phyloP scores from a whole-genome alignment of 1,140 invertebrate species.

The Aphis craccivora region DNA sequence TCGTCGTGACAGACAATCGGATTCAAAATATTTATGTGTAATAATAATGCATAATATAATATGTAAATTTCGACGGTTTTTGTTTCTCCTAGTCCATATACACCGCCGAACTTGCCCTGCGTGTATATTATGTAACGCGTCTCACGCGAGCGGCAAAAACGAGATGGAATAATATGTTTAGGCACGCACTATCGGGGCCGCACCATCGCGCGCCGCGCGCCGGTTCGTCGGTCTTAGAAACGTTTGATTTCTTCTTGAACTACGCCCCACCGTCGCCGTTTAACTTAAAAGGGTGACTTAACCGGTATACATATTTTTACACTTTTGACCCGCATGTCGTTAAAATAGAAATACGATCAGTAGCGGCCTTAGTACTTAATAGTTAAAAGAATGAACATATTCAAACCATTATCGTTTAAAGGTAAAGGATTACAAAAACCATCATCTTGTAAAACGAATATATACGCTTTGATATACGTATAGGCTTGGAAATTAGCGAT shows the following conservation, averaged over 20 bases:
- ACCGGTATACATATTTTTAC: not conserved
- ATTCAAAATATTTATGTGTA: not conserved
- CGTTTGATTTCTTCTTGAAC: not conserved
- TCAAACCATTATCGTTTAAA: not conserved
- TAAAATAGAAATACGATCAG: not conserved
- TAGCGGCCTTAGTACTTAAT: not conserved
- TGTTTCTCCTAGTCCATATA: not conserved
- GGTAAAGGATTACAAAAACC: no score
- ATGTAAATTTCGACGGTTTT: not conserved
- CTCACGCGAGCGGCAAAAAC: not conserved
- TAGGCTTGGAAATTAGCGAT: no score
- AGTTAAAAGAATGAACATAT: not conserved
- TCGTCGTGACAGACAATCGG: not conserved
- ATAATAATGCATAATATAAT: not conserved
- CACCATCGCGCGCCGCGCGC: not conserved
- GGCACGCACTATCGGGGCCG: not conserved
- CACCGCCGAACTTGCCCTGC: not conserved
- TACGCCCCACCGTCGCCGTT: not conserved
- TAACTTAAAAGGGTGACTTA: not conserved
- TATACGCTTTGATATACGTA: not conserved
- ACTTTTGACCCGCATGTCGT: no score
- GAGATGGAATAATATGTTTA: not conserved
- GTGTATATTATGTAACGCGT: not conserved
- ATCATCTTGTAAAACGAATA: no score
- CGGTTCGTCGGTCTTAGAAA: not conserved